phyloP scores from a whole-genome alignment of 1,140 invertebrate genomes.

The Sarcophaga peregrina region DNA sequence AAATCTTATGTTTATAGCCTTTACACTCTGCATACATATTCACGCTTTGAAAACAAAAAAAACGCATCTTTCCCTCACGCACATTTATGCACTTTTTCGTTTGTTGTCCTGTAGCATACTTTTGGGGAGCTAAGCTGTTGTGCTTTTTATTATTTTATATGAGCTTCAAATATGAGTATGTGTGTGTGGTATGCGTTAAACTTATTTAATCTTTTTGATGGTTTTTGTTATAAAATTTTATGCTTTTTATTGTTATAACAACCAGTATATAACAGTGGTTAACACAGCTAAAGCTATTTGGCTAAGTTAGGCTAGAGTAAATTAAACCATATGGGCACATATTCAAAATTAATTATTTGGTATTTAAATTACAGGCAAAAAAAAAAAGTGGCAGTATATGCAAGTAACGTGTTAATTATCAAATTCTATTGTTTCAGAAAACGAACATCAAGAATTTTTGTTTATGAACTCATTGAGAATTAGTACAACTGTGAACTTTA shows the following conservation, averaged over 20 bases:
- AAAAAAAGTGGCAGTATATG: too few relatives aligned
- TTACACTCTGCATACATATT: not conserved
- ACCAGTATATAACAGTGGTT: not conserved
- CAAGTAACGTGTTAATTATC: too few relatives aligned
- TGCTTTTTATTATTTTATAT: slow-evolving; percentile 34
- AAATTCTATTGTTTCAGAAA: too few relatives aligned
- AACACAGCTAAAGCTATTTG: not conserved
- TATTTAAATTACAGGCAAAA: not conserved
- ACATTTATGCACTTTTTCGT: slow-evolving; percentile 22
- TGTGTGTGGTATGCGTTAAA: not conserved
- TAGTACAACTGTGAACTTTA: too few relatives aligned
- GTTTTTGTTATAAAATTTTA: slow-evolving; percentile 41
- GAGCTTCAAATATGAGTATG: not conserved
- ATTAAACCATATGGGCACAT: slow-evolving; percentile 38
- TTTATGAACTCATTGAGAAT: too few relatives aligned
- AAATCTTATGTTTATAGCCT: slow-evolving; percentile 40
- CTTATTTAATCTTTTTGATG: slow-evolving; percentile 41
- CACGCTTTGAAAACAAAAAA: not conserved
- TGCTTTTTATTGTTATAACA: slow-evolving; percentile 33
- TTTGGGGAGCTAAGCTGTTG: not conserved
- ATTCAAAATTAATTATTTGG: slow-evolving; percentile 37
- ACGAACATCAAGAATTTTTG: too few relatives aligned
- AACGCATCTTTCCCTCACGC: slow-evolving; percentile 21
- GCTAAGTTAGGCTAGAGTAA: not conserved
- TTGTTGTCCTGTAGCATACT: not conserved